These are phyloP conservation scores for Lutraria lutraria DNA, from an alignment of 2,888 invertebrate genomes.

Conservation along the genomic window DNA sequence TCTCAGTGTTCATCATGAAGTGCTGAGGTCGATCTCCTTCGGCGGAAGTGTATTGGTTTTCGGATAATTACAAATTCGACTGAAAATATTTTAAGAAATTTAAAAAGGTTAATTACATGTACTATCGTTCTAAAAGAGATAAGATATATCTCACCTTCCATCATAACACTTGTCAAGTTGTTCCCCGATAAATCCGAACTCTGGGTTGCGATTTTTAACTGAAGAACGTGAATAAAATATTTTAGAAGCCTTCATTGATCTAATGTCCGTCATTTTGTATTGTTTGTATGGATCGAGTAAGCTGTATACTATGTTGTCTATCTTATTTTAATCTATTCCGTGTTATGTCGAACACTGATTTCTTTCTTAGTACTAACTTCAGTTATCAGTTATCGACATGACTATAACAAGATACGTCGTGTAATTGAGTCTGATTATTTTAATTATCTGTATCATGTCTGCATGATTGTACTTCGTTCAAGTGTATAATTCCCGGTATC, in stretches of 20 bases:
- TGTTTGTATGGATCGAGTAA: not conserved
- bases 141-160: not conserved
- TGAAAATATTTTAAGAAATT: no score
- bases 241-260: not conserved
- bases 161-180: constrained; percentile 6
- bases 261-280: not conserved
- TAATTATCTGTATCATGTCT: no score
- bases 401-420: no score
- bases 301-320: not conserved
- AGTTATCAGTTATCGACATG: no score
- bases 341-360: no score
- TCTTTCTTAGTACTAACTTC: no score
- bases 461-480: no score
- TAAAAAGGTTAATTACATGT: no score
- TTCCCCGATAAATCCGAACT: not conserved
- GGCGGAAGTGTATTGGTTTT: not conserved
- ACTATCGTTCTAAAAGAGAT: not conserved
- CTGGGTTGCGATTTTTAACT: not conserved
- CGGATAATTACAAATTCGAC: not conserved
- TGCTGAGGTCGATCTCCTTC: not conserved
- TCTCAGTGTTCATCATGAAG: not conserved
- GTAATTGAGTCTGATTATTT: no score
- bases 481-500: no score
- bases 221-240: not conserved
- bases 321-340: no score